phyloP scores from a whole-genome alignment of 2,113 vertebrate species.

The Chrysochloris asiatica region DNA sequence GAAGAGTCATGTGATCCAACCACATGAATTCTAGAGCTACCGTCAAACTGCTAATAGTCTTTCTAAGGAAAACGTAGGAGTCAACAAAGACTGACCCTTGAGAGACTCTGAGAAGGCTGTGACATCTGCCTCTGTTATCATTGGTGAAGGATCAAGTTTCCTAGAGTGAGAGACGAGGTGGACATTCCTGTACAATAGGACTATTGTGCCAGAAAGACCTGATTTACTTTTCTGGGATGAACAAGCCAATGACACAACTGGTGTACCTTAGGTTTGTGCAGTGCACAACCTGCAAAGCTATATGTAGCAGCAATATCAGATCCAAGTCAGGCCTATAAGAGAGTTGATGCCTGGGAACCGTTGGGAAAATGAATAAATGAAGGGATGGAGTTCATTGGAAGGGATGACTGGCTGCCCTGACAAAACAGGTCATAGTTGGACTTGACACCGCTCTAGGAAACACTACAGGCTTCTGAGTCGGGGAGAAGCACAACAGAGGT shows the following conservation, averaged over 20 bases:
- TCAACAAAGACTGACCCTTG: background rate
- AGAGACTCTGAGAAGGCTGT: background rate
- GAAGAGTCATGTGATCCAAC: background rate
- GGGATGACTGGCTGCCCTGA: background rate
- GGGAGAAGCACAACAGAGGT: background rate
- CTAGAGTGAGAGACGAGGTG: background rate
- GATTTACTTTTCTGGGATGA: background rate
- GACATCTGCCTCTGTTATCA: background rate
- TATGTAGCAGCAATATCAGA: background rate
- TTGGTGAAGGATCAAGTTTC: background rate
- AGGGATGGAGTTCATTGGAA: background rate
- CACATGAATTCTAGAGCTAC: background rate
- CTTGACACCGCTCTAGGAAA: background rate
- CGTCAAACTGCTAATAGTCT: background rate
- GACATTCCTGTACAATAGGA: accelerated
- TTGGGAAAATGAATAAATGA: background rate
- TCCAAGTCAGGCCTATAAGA: background rate
- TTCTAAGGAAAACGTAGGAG: background rate
- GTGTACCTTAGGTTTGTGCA: background rate
- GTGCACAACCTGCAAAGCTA: accelerated
- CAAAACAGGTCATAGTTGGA: background rate
- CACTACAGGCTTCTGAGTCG: background rate
- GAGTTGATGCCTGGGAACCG: background rate
- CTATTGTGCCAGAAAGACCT: background rate
- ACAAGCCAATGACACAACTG: background rate